phyloP scores from a whole-genome alignment of 2,888 invertebrate species.

The Leucoma salicis region DNA sequence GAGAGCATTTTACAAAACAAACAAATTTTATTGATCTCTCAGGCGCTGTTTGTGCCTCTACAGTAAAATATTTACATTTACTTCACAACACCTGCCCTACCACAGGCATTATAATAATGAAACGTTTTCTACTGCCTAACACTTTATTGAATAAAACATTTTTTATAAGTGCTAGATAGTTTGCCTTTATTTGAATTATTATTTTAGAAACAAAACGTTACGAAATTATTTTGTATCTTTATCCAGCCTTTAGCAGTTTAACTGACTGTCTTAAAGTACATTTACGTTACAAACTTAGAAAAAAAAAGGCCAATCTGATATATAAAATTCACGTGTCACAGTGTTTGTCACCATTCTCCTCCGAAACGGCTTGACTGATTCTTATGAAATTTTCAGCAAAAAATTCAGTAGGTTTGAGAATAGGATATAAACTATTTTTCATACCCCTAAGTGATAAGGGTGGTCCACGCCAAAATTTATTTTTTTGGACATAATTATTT shows the following conservation, averaged over 20 bases:
- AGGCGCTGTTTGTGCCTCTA: constrained; percentile 76
- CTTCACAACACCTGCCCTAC: constrained; percentile 73
- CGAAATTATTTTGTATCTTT: constrained; percentile 29
- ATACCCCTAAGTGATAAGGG: no score
- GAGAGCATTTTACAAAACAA: constrained; percentile 79
- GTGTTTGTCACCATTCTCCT: no score
- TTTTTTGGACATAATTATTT: no score
- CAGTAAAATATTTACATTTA: constrained; percentile 81
- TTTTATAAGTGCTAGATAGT: constrained; percentile 42
- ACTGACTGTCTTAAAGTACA: constrained; percentile 26
- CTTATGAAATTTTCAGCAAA: no score
- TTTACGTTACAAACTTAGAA: no score
- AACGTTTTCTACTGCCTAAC: constrained; percentile 58
- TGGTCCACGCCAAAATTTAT: no score
- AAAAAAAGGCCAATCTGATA: no score
- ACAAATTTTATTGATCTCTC: constrained; percentile 82
- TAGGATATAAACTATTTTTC: no score
- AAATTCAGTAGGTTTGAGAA: no score
- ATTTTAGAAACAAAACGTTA: constrained; percentile 22
- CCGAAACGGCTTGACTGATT: no score
- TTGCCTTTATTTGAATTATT: constrained; percentile 23
- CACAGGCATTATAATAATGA: constrained; percentile 75
- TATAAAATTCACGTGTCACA: no score
- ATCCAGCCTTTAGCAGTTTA: constrained; percentile 23
- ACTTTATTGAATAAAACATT: constrained; percentile 63